These are phyloP conservation scores for Sciaenops ocellatus DNA, from an alignment of 2,797 vertebrate genomes.

Conservation along the genomic window DNA sequence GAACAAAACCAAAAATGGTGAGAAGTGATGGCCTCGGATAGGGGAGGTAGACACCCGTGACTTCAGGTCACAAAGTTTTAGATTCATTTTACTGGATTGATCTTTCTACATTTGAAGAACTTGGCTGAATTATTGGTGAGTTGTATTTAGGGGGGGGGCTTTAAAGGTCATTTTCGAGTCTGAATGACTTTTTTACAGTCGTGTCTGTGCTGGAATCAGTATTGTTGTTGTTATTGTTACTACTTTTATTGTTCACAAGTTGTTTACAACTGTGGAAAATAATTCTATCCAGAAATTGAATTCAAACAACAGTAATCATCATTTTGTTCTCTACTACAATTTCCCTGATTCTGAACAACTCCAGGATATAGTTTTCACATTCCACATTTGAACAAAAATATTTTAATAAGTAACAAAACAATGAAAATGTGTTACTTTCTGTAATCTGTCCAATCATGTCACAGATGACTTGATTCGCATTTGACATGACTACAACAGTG, in stretches of 20 bases:
- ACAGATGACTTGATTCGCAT: too few relatives aligned
- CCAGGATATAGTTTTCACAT: not conserved
- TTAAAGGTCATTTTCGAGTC: not conserved
- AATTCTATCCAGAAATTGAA: not conserved
- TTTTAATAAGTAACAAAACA: too few relatives aligned
- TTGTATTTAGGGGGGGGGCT: not conserved
- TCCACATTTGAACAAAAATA: not conserved
- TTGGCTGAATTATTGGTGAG: slow-evolving; percentile 1
- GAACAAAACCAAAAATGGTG: not conserved
- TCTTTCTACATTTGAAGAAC: not conserved
- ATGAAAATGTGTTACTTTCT: too few relatives aligned
- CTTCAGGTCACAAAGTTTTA: not conserved
- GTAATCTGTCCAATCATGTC: too few relatives aligned
- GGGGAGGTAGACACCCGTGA: not conserved
- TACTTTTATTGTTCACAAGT: too few relatives aligned
- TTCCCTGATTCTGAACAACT: too few relatives aligned
- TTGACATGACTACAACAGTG: too few relatives aligned
- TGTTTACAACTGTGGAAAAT: too few relatives aligned
- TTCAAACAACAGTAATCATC: not conserved
- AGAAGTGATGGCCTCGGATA: not conserved
- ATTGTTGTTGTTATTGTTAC: too few relatives aligned
- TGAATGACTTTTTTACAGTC: too few relatives aligned
- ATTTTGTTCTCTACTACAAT: too few relatives aligned
- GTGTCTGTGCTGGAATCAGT: too few relatives aligned
- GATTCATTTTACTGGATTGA: not conserved